phyloP scores from a whole-genome alignment of 2,113 vertebrate species.

The Zapornia atra region DNA sequence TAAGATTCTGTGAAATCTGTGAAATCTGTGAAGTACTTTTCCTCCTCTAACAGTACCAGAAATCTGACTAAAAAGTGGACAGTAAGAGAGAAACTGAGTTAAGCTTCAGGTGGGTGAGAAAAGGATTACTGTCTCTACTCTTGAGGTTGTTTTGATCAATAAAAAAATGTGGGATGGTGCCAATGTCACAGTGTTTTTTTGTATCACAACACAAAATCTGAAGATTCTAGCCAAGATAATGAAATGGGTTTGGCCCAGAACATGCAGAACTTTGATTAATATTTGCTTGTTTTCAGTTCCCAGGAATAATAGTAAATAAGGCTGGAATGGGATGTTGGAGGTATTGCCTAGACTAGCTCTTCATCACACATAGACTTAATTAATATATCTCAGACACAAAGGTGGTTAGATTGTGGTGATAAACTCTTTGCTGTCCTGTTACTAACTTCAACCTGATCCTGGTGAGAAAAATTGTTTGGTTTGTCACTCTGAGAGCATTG shows the following conservation, averaged over 20 bases:
- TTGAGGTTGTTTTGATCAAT: background rate
- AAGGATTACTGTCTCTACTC: background rate
- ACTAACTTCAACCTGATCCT: background rate
- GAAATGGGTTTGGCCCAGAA: background rate
- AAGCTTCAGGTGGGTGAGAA: background rate
- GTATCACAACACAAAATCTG: background rate
- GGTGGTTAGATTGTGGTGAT: background rate
- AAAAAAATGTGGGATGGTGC: background rate
- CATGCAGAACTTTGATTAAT: background rate
- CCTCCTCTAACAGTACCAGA: background rate
- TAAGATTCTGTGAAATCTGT: too few species aligned
- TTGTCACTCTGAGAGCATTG: background rate
- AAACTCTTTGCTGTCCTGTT: background rate
- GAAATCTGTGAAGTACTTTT: too few species aligned
- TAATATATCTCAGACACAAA: background rate
- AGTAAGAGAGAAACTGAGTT: background rate
- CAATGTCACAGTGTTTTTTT: background rate
- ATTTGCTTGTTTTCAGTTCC: background rate
- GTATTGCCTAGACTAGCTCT: background rate
- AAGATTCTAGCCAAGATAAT: background rate
- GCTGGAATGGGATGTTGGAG: background rate
- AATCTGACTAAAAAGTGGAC: background rate
- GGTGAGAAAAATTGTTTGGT: background rate
- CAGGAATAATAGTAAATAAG: background rate
- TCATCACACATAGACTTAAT: background rate